Evolutionary conservation across 1,140 invertebrate species (phyloP).

Genomic region (Wiebesia pumilae): DNA sequence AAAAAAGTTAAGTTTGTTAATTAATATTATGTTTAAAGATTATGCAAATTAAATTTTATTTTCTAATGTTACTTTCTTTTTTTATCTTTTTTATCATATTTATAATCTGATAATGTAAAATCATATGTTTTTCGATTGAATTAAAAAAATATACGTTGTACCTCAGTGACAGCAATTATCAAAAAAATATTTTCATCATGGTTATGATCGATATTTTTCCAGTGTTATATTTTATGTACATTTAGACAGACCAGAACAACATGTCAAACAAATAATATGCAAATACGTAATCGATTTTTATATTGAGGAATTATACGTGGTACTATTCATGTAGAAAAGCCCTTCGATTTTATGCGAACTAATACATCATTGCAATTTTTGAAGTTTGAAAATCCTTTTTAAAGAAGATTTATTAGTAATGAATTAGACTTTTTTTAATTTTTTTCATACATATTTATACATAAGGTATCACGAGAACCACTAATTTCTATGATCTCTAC

Average conservation of each 20-base stretch:
- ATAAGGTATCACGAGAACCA: background rate
- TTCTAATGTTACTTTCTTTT: no score
- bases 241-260: background rate
- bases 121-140: no score
- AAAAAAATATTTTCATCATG: conserved; percentile 3
- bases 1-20: background rate
- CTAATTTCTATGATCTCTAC: background rate
- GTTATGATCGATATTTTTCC: background rate
- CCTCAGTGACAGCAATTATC: background rate
- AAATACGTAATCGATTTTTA: conserved; percentile 15
- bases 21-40: background rate
- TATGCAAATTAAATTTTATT: no score
- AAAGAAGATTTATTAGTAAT: background rate
- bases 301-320: background rate
- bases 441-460: background rate
- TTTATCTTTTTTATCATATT: no score
- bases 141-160: no score
- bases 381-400: background rate
- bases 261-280: background rate
- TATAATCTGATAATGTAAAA: no score
- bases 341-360: background rate
- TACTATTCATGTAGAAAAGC: background rate
- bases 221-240: background rate
- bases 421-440: background rate
- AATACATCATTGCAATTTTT: background rate